phyloP scores from a whole-genome alignment of 2,113 vertebrate species.

The Aptenodytes patagonicus region DNA sequence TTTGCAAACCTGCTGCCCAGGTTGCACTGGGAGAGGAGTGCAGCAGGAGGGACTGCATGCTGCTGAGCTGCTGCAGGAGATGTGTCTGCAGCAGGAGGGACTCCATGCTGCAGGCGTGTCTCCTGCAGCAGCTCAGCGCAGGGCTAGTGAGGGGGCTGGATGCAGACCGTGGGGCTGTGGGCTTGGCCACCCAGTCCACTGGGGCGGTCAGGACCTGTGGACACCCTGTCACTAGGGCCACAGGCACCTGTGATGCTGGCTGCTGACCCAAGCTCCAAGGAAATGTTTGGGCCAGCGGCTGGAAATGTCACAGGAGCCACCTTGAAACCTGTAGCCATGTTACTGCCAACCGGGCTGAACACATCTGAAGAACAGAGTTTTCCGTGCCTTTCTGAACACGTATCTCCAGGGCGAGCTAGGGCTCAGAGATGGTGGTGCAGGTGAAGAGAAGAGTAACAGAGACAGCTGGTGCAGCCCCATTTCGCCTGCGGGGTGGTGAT shows the following conservation, averaged over 20 bases:
- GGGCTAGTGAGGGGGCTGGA: rapidly evolving
- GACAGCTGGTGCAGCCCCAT: neutral
- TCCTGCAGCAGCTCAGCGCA: neutral
- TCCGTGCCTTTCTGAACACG: neutral
- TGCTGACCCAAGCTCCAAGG: neutral
- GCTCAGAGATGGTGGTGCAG: neutral
- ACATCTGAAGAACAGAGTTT: neutral
- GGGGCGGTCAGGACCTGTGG: neutral
- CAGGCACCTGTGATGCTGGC: rapidly evolving
- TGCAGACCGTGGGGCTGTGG: neutral
- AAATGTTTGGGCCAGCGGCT: neutral
- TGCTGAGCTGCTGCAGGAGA: neutral
- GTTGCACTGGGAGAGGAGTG: neutral
- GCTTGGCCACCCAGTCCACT: neutral
- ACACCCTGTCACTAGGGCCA: neutral
- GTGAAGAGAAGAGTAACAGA: neutral
- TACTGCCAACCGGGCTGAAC: neutral
- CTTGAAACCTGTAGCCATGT: neutral
- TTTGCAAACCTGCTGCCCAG: neutral
- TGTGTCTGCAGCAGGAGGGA: neutral
- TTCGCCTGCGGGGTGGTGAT: neutral
- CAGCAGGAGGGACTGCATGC: neutral
- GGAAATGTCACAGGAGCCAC: neutral
- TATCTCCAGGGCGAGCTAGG: neutral
- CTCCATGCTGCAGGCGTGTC: rapidly evolving